Conservation (phyloP, 2,888 invertebrate species). For the Macrosoma leucophasiata region DNA sequence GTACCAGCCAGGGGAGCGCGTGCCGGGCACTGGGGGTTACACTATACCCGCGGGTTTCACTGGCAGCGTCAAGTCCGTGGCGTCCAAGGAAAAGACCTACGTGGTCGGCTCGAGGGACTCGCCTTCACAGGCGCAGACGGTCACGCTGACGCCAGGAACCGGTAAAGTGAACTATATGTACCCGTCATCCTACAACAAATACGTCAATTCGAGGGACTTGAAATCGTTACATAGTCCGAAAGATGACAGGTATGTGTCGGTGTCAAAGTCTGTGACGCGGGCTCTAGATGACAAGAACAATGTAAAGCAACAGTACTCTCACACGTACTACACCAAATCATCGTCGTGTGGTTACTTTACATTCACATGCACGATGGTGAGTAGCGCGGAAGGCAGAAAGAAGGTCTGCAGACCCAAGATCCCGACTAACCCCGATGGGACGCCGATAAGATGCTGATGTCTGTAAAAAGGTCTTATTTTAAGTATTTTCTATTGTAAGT, state of each 20-base stretch:
- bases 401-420: conserved; percentile 89
- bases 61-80: conserved; percentile 79
- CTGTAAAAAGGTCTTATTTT: no score
- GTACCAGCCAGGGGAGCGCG: conserved; percentile 78
- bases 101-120: conserved; percentile 74
- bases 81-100: conserved; percentile 76
- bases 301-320: conserved; percentile 83
- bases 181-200: conserved; percentile 41
- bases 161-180: conserved; percentile 59
- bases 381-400: conserved; percentile 84
- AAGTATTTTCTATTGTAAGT: no score
- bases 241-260: conserved; percentile 83
- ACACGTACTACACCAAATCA: conserved; percentile 89
- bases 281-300: conserved; percentile 78
- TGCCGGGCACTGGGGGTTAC: conserved; percentile 81
- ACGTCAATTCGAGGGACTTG: conserved; percentile 50
- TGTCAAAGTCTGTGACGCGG: conserved; percentile 87
- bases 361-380: conserved; percentile 88
- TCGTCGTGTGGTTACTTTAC: conserved; percentile 92
- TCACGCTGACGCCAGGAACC: conserved; percentile 67
- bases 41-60: conserved; percentile 81
- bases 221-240: conserved; percentile 48
- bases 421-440: conserved; percentile 85
- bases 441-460: conserved; percentile 76
- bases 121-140: conserved; percentile 81